A percentile compares a stretch with the other conserved stretches of the same genome.
Conservation (phyloP, 2,113 vertebrate species). For the Python bivittatus region DNA sequence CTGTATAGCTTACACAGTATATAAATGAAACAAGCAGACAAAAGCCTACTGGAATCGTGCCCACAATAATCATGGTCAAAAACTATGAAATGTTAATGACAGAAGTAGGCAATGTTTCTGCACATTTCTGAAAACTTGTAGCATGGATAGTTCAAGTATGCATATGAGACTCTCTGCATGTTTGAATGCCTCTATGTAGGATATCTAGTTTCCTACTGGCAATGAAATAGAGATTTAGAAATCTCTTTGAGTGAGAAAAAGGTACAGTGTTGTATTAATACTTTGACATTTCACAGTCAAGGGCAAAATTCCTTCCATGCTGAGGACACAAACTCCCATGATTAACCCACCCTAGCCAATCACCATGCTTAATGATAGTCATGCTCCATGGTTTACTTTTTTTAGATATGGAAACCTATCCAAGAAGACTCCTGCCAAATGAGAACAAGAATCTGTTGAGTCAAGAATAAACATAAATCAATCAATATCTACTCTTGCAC, state of each 20-base stretch:
- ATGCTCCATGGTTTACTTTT: background rate
- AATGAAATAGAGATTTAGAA: constrained; percentile 55
- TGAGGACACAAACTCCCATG: constrained; percentile 43
- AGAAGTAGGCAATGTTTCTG: constrained; percentile 36
- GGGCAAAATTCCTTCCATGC: constrained; percentile 30
- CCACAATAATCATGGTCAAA: background rate
- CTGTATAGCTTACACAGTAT: background rate
- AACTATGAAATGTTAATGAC: constrained; percentile 23
- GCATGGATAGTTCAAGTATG: constrained; percentile 28
- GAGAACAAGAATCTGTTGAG: background rate
- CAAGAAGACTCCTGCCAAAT: background rate
- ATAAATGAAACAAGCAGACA: background rate
- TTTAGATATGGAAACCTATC: constrained; percentile 25
- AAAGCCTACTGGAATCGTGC: background rate
- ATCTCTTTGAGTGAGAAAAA: constrained; percentile 41
- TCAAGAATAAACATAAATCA: background rate
- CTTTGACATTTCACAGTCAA: constrained; percentile 61
- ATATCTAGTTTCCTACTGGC: constrained; percentile 41
- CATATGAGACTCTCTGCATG: background rate
- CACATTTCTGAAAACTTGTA: constrained; percentile 34
- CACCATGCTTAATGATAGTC: constrained; percentile 5
- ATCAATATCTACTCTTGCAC: background rate
- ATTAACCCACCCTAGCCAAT: constrained; percentile 15
- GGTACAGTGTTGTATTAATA: constrained; percentile 41
- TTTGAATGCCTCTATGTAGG: constrained; percentile 27